Evolutionary conservation across 2,888 invertebrate genomes (phyloP).

Genomic region (Bibio marci): DNA sequence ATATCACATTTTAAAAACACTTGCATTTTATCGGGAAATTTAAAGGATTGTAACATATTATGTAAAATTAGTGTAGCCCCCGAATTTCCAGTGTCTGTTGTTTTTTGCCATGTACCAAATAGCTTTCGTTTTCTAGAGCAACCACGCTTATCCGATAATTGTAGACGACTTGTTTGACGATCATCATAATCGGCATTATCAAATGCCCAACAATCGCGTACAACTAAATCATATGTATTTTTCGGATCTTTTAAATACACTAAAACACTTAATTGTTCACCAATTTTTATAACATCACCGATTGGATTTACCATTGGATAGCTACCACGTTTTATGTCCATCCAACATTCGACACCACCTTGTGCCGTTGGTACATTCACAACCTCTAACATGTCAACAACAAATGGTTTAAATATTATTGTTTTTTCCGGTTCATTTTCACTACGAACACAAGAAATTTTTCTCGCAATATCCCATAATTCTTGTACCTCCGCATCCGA

Average conservation of each 20-base stretch:
- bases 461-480: conserved; percentile 45
- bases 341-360: conserved; percentile 55
- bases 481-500: conserved; percentile 48
- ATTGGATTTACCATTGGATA: conserved; percentile 50
- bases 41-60: conserved; percentile 51
- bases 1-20: conserved; percentile 58
- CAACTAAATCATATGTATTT: conserved; percentile 44
- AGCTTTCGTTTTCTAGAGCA: conserved; percentile 50
- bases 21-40: conserved; percentile 55
- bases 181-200: conserved; percentile 43
- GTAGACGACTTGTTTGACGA: conserved; percentile 38
- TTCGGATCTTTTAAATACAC: conserved; percentile 49
- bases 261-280: conserved; percentile 49
- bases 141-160: conserved; percentile 46
- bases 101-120: conserved; percentile 45
- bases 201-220: conserved; percentile 58
- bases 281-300: conserved; percentile 45
- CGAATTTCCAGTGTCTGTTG: conserved; percentile 36
- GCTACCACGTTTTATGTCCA: conserved; percentile 54
- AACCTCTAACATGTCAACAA: conserved; percentile 54
- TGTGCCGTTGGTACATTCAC: conserved; percentile 45
- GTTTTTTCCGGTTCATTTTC: conserved; percentile 19
- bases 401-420: conserved; percentile 35
- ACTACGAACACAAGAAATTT: conserved; percentile 32
- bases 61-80: conserved; percentile 47